Base-by-base conservation (phyloP, 2,113 vertebrate species). In the Xyliphius kryptos region DNA sequence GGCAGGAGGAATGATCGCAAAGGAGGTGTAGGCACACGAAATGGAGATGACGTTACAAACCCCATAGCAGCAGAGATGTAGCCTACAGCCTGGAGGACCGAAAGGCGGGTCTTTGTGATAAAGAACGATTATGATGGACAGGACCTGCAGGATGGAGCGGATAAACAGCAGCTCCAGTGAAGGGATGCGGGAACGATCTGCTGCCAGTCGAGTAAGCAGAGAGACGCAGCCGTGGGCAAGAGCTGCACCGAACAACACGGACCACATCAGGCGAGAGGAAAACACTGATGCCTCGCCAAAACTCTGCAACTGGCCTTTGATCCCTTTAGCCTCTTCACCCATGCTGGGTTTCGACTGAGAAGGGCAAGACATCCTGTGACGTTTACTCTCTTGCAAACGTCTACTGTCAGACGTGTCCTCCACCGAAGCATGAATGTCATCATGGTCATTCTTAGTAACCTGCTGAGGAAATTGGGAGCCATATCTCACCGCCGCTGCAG, bases 31-130 rank as follows among this genome's bases (percentile, higher is more conserved):
- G 69, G 96, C 95, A 79, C 96, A 98, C 38, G 94, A 95, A 81
- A 98, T 97, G 7, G 96, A 98, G 73, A 98, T 92, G 37, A 98
- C 93, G 3, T 98, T 98, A 82, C 92, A 98, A 6, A 95, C 81
- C 3, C 95, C 95, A 0, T 96, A 98, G 78, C 94, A 89, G 83
- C 98, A 95, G 53, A 98, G 90, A 12, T 90, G 89, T 56, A 97
- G 75, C 43, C 93, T 87, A 82, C 92, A 93, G 63, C 95, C 94
- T 68, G 83, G 89, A 10, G 93, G 92, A 22, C 96, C 96, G n/a
- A 98, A 95, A 21, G 94, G 93, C 1, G 91, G 83, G 80, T 98
- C 93, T 0, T 91, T 89, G 73, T 91, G 84, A 48, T 98, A 97
- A 77, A 89, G 87, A 58, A 98, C 93, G 44, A 93, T 90, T 32